A percentile compares a stretch with the other conserved stretches of the same genome.
These are phyloP conservation scores for Archivesica marissinica DNA, from an alignment of 1,140 invertebrate species.

Conservation along the genomic window DNA sequence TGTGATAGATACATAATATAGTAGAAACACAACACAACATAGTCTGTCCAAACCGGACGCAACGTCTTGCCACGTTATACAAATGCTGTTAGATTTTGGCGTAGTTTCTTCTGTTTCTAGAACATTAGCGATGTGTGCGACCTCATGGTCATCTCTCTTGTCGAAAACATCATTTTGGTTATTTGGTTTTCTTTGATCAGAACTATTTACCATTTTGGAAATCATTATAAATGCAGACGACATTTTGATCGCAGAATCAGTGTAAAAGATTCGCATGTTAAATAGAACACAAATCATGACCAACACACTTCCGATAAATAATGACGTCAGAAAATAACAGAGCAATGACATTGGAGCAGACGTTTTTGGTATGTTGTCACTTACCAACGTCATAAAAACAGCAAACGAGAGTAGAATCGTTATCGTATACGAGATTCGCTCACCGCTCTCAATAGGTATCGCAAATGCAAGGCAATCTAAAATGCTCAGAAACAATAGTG, in stretches of 20 bases:
- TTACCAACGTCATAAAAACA: slow-evolving; percentile 42
- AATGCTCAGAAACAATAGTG: neutral
- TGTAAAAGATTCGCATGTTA: slow-evolving; percentile 27
- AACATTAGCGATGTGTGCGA: too few relatives aligned
- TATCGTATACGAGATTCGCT: slow-evolving; percentile 22
- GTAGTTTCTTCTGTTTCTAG: too few relatives aligned
- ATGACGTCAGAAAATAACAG: slow-evolving; percentile 22
- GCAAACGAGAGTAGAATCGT: slow-evolving; percentile 37
- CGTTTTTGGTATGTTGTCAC: slow-evolving; percentile 27
- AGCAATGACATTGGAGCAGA: slow-evolving; percentile 37
- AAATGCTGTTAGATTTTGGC: too few relatives aligned
- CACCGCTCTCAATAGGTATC: slow-evolving; percentile 21
- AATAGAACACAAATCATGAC: slow-evolving; percentile 9
- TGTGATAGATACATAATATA: neutral
- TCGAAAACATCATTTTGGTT: too few relatives aligned
- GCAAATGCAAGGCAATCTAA: slow-evolving; percentile 8
- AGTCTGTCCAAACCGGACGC: neutral
- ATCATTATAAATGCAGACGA: neutral
- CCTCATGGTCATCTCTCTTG: too few relatives aligned
- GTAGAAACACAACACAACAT: neutral
- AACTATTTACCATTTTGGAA: slow-evolving; percentile 2
- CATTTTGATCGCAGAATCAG: neutral
- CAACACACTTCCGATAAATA: slow-evolving; percentile 18
- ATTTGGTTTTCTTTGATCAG: too few relatives aligned
- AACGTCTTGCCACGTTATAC: slow-evolving; percentile 19